Base-by-base conservation (phyloP, 2,113 vertebrate species). In the Osmerus mordax region DNA sequence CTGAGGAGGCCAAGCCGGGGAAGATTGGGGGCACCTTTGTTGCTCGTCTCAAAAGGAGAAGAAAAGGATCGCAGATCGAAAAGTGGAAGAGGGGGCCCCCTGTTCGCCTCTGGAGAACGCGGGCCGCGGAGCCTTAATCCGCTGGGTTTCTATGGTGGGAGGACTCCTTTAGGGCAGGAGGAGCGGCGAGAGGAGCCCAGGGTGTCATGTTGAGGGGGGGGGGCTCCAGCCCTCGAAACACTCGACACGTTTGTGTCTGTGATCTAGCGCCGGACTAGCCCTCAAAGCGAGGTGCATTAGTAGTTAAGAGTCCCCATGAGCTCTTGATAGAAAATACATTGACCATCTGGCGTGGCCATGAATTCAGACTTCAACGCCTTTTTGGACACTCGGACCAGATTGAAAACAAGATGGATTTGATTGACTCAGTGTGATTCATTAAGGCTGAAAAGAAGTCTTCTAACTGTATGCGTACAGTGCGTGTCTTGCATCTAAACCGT, bases 11-110 rank as follows among this genome's bases (percentile, higher is more conserved):
- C 66, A 64, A 86, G 77, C 77, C 75, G 82, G 77, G 87, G 83
- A 87, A 74, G 74, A 83, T 85, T 88, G 83, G 80, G 76, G 74
- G 23, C 79, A 85, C 78, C 82, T 90, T 90, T 90, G 87, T 89
- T 71, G 41, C 13, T 55, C 72, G 67, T 79, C 84, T 85, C 63
- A 67, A 47, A 73, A 76, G 73, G 36, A 70, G 74, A 85, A 84
- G 81, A 87, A 86, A 81, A 78, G 79, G 79, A 65, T 74, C 62
- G 75, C 65, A 74, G 82, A 81, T 77, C 54, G 75, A 69, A 67
- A 76, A 6, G 1, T 4, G 36, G 36, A 70, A 67, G 61, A 76
- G 71, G 77, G 71, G 71, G 84, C 82, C 69, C 74, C 65, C 16
- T 66, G 65, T 28, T 71, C 70, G 58, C 70, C 76, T 68, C 56